Evolutionary conservation across 2,888 invertebrate species (phyloP), one percentile per base, ranked within the genome.

Genomic region (Cremastinae sp.): DNA sequence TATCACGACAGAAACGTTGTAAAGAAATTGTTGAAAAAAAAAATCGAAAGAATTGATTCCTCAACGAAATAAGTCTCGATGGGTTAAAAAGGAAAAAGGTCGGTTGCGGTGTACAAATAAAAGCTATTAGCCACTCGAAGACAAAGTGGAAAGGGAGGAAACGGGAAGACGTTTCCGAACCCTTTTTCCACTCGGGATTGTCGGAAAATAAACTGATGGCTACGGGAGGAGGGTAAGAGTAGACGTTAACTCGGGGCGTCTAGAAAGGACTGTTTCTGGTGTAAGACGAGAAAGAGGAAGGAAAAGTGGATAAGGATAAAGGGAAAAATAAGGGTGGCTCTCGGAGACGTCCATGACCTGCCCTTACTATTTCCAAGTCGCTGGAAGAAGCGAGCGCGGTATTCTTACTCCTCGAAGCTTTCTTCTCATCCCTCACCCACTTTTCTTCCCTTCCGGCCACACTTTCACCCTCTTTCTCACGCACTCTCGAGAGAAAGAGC

Each of bases 101-200:
- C 69, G 74, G 79, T 79, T 82, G 81, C 78, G 78, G 84, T 83
- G 84, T 84, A 88, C 88, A 87, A 87, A 87, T 88, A 87, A 89
- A 89, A 89, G 78, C 89, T 88, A 89, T 89, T 89, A 89, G 87
- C 85, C 89, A 87, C 83, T 80, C 86, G 85, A 82, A 22, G 34
- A 75, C 12, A 54, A 59, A 66, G 38, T 64, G 75, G 68, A 47
- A 59, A 45, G 54, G 49, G 41, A 58, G 59, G 75, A 71, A 65
- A 14, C 72, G 68, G 74, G 65, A 75, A 78, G 78, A 71, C 78
- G 73, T 76, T 81, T 77, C 75, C 78, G 53, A 62, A 59, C 79
- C 80, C 65, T 71, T 68, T 62, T 77, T 36, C 64, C 78, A 71
- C 34, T 64, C 43, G 43, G 22, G 18, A n/a, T 43, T n/a, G 68